phyloP scores from a whole-genome alignment of 1,140 invertebrate species.

The Spodoptera frugiperda region DNA sequence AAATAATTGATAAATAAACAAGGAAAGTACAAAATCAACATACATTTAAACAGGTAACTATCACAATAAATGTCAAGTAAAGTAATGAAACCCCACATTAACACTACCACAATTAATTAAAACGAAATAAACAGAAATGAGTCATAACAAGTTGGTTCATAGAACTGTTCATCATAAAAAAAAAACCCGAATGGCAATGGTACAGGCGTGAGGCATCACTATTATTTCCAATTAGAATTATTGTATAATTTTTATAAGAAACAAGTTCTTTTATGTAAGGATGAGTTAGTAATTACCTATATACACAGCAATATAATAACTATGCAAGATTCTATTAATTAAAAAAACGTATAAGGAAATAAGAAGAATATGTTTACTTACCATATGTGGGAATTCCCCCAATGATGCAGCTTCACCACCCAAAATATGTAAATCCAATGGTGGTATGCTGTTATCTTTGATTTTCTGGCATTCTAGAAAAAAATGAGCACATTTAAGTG shows the following conservation, averaged over 20 bases:
- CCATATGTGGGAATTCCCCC: constrained; percentile 50
- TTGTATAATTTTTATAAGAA: not conserved
- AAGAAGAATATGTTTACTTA: constrained; percentile 34
- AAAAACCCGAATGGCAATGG: not conserved
- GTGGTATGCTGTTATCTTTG: constrained; percentile 3
- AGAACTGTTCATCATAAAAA: constrained; percentile 1
- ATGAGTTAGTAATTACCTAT: not conserved
- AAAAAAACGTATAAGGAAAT: not conserved
- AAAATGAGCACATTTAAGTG: no score
- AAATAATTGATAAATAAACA: not conserved
- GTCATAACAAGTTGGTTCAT: not conserved
- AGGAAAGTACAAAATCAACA: not conserved
- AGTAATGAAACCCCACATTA: not conserved
- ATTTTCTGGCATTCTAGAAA: constrained; percentile 50
- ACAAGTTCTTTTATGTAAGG: not conserved
- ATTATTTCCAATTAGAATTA: not conserved
- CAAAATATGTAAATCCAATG: constrained; percentile 42
- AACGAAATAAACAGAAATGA: not conserved
- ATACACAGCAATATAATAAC: not conserved
- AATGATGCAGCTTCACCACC: constrained; percentile 40
- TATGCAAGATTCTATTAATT: not conserved
- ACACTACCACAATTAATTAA: constrained; percentile 3
- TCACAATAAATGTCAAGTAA: not conserved
- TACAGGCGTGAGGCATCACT: not conserved
- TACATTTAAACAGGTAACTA: not conserved